Base-by-base conservation (phyloP, 2,888 invertebrate species). In the Drosophila robusta region DNA sequence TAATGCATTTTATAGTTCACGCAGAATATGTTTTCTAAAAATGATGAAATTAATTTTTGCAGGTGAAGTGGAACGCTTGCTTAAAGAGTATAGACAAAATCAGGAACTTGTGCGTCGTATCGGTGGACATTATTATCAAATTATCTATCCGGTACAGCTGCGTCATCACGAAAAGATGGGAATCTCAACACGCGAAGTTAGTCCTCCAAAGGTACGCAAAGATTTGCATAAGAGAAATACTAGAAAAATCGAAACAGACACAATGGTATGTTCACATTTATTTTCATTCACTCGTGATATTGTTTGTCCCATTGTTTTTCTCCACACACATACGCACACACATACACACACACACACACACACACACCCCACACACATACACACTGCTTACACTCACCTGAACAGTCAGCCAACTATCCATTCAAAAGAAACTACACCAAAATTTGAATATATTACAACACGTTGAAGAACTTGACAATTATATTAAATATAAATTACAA, bases 81-180 rank as follows among this genome's bases (percentile, higher is more conserved):
- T 98, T 87, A 95, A 97, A 89, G 97, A 97, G 92, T 97, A 96
- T 94, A 95, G 96, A 91, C 97, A 97, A 93, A 98, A 98, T 93
- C 97, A 97, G 93, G 97, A 97, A 93, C 93, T 98, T 94, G 96
- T 98, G 87, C 95, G 96, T 86, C 97, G 97, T 93, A 97, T 98
- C 93, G 97, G 97, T 87, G 95, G 96, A 75, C 96, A 97, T 93
- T 97, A 96, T 93, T 98, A 97, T 93, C 97, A 98, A 93, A 97
- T 98, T 93, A 97, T 98, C 90, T 98, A 97, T 93, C 98, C 98
- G 80, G 97, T 97, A 87, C 98, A 98, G 94, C 94, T 97, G 93
- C 95, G 97, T 75, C 97, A 98, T 93, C 97, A 98, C 95, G 97
- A 97, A 94, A 97, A 97, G 94, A 96, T 98, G 96, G 98, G 97